These are phyloP conservation scores for Aythya baeri DNA, from an alignment of 2,113 vertebrate genomes.

Conservation along the genomic window DNA sequence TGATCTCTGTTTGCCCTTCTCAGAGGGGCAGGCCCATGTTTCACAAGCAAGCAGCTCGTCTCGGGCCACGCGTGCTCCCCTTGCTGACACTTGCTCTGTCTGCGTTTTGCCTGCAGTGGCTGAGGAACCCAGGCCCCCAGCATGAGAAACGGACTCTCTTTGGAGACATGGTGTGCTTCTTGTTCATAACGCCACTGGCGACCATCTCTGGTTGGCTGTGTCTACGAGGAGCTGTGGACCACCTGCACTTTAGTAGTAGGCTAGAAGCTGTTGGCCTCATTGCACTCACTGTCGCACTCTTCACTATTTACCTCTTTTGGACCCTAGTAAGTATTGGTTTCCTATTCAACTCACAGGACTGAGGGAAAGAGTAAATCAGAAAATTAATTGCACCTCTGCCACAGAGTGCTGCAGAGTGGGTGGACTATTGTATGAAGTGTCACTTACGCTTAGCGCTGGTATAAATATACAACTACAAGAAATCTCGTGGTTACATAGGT, in stretches of 20 bases:
- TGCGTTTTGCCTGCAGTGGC: slow-evolving; percentile 75
- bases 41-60: background rate
- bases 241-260: slow-evolving; percentile 86
- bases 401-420: background rate
- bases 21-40: background rate
- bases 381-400: background rate
- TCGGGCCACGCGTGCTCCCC: background rate
- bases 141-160: slow-evolving; percentile 84
- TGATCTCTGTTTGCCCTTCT: background rate
- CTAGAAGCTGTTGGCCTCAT: slow-evolving; percentile 86
- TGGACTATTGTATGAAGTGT: rapidly evolving
- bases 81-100: slow-evolving; percentile 22
- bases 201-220: slow-evolving; percentile 86
- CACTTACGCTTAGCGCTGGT: background rate
- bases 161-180: slow-evolving; percentile 85
- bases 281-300: slow-evolving; percentile 86
- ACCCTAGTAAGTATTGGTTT: slow-evolving; percentile 79
- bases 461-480: background rate
- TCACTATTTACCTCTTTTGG: slow-evolving; percentile 89
- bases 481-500: background rate
- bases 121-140: slow-evolving; percentile 81
- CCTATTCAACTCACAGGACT: background rate
- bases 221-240: slow-evolving; percentile 83
- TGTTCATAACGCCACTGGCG: slow-evolving; percentile 83
- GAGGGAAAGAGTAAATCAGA: background rate